A percentile compares a stretch with the other conserved stretches of the same genome.
These are phyloP conservation scores for Drepanosiphum platanoidis DNA, from an alignment of 2,888 invertebrate genomes.

Conservation along the genomic window DNA sequence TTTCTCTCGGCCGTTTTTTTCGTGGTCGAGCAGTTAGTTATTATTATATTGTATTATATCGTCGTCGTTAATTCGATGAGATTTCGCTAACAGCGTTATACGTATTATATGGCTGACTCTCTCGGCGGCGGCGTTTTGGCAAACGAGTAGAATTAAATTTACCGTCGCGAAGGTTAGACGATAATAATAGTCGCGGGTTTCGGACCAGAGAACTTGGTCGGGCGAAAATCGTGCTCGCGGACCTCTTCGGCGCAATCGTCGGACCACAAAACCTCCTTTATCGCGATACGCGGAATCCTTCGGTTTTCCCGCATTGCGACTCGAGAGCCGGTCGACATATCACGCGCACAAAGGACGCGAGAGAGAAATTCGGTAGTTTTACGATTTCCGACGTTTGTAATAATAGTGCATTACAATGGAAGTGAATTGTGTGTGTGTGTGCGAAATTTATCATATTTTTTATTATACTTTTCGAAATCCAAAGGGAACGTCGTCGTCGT, in stretches of 20 bases:
- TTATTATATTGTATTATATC: neutral
- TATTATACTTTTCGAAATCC: neutral
- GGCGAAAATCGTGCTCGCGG: conserved; percentile 3
- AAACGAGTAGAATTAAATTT: neutral
- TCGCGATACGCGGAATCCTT: neutral
- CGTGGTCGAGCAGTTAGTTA: neutral
- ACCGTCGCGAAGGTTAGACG: neutral
- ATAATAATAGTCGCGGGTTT: conserved; percentile 31
- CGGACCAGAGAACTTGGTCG: neutral
- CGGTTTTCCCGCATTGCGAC: neutral
- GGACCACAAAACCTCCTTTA: conserved; percentile 6
- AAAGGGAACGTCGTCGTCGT: too few species aligned
- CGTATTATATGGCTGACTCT: neutral
- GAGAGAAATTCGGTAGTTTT: neutral
- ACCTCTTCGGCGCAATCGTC: neutral
- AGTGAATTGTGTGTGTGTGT: neutral
- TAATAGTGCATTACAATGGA: neutral
- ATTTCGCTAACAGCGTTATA: neutral
- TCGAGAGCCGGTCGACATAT: neutral
- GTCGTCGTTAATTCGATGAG: neutral
- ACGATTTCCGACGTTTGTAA: neutral
- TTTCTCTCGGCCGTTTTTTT: neutral
- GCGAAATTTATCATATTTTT: neutral
- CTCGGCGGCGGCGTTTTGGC: neutral
- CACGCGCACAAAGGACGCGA: neutral